phyloP scores from a whole-genome alignment of 1,140 invertebrate genomes.

The Halictus rubicundus region DNA sequence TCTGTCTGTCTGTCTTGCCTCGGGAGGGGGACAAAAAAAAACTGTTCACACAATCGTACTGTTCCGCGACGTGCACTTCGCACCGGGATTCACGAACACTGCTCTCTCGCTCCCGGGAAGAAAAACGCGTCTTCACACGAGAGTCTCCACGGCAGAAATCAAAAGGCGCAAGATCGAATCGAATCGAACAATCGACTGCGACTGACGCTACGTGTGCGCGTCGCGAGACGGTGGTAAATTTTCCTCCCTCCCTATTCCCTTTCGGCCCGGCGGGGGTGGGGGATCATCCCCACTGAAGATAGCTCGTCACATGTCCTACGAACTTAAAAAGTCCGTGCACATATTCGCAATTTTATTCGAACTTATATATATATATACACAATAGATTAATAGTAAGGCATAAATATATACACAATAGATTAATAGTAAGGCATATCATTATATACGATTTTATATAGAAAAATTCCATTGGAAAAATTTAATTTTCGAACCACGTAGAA shows the following conservation, averaged over 20 bases:
- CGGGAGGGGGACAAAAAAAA: background rate
- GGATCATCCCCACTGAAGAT: slow-evolving; percentile 31
- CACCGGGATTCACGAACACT: slow-evolving; percentile 11
- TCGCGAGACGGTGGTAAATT: slow-evolving; percentile 33
- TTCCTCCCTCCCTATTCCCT: slow-evolving; percentile 22
- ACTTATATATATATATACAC: too few relatives aligned
- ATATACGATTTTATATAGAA: too few relatives aligned
- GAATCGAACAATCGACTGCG: slow-evolving; percentile 53
- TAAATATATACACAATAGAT: too few relatives aligned
- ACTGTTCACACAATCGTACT: background rate
- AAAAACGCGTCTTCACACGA: slow-evolving; percentile 14
- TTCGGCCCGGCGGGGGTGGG: slow-evolving; percentile 11
- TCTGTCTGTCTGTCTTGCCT: background rate
- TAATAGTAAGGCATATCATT: too few relatives aligned
- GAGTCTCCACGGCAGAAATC: slow-evolving; percentile 6
- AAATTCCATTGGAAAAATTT: too few relatives aligned
- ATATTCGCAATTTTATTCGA: background rate
- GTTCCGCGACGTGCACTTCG: background rate
- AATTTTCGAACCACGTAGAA: too few relatives aligned
- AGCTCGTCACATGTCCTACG: background rate
- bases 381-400: too few relatives aligned
- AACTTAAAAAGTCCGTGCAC: background rate
- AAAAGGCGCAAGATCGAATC: slow-evolving; percentile 4
- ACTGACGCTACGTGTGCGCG: slow-evolving; percentile 43
- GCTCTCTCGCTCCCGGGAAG: slow-evolving; percentile 17